Conservation (phyloP, 2,797 vertebrate species). For the Epinephelus malabaricus region DNA sequence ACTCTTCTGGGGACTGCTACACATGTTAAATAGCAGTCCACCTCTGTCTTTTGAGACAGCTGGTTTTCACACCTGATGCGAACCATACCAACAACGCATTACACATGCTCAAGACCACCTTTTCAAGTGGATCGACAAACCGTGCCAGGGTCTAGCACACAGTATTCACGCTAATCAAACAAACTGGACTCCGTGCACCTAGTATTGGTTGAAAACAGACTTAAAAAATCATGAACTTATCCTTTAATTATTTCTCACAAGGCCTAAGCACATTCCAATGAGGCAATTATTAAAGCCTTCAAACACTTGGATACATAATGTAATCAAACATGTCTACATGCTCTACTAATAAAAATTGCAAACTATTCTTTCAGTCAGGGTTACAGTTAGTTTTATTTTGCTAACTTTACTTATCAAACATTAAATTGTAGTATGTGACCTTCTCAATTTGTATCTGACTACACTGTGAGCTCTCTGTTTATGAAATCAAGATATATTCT, state of each 20-base stretch:
- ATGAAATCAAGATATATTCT: conserved; percentile 14
- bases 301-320: background rate
- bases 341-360: background rate
- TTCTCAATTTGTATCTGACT: background rate
- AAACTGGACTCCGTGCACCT: background rate
- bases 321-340: background rate
- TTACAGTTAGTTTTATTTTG: background rate
- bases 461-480: conserved; percentile 9
- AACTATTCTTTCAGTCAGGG: background rate
- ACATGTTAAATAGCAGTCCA: too few relatives aligned
- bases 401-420: background rate
- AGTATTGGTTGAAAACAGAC: background rate
- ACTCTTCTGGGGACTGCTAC: too few relatives aligned
- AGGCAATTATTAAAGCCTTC: background rate
- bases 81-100: too few relatives aligned
- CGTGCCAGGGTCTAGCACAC: too few relatives aligned
- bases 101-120: too few relatives aligned
- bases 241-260: background rate
- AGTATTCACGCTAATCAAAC: too few relatives aligned
- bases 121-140: too few relatives aligned
- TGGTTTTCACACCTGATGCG: too few relatives aligned
- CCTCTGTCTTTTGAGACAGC: too few relatives aligned
- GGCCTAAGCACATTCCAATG: background rate
- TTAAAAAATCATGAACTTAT: background rate
- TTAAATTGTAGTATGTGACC: background rate